Conservation (phyloP, 1,140 invertebrate genomes). For the Trichoplusia ni region DNA sequence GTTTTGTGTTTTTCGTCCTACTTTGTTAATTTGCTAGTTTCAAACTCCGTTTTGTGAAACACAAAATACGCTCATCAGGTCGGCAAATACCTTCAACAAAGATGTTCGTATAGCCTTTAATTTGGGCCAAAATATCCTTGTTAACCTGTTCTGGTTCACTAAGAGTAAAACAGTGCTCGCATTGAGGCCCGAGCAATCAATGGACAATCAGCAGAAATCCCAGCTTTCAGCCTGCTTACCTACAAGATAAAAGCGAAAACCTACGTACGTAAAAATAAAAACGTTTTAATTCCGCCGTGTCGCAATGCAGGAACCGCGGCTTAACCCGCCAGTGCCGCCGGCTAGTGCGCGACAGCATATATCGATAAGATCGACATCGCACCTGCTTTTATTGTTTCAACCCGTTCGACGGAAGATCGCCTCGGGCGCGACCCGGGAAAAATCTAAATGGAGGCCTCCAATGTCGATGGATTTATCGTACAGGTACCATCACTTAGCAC, state of each 20-base stretch:
- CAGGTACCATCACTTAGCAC: constrained; percentile 7
- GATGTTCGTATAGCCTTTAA: no score
- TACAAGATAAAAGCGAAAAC: constrained; percentile 19
- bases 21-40: background rate
- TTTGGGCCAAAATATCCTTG: no score
- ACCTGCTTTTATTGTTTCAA: constrained; percentile 65
- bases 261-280: constrained; percentile 25
- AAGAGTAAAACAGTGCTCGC: no score
- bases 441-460: constrained; percentile 28
- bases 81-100: no score
- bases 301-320: constrained; percentile 39
- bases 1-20: background rate
- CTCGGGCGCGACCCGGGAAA: constrained; percentile 11
- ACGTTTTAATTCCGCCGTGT: constrained; percentile 24
- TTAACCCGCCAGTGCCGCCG: constrained; percentile 41
- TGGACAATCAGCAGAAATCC: background rate
- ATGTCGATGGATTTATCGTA: constrained; percentile 12
- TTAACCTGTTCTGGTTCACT: no score
- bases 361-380: constrained; percentile 61
- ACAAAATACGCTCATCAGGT: no score
- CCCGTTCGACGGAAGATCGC: constrained; percentile 34
- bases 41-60: no score
- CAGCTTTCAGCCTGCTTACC: background rate
- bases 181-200: no score
- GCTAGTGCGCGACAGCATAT: constrained; percentile 55